Conservation (phyloP, 2,797 vertebrate species). For the Pogoniulus pusillus region DNA sequence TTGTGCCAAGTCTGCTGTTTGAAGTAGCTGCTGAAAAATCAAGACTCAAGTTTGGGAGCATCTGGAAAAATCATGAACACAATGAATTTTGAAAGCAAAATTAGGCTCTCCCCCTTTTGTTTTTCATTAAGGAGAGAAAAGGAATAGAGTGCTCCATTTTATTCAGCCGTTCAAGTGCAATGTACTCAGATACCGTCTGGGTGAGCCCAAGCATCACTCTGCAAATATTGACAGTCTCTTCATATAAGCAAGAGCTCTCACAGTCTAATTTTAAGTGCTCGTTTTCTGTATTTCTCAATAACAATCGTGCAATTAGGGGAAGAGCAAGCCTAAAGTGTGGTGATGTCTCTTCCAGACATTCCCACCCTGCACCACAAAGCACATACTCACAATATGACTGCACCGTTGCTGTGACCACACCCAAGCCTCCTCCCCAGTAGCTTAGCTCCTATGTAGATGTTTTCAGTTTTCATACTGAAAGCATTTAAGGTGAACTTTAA, state of each 20-base stretch:
- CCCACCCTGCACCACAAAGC: background rate
- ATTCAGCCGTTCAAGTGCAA: conserved; percentile 26
- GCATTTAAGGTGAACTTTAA: background rate
- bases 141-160: conserved; percentile 7
- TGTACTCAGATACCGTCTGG: background rate
- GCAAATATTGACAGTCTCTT: conserved; percentile 60
- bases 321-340: background rate
- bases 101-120: background rate
- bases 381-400: background rate
- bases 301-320: conserved; percentile 19
- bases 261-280: conserved; percentile 46
- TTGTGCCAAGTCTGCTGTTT: background rate
- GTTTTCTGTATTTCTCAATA: background rate
- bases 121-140: conserved; percentile 29
- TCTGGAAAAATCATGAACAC: background rate
- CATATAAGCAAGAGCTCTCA: conserved; percentile 48
- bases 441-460: background rate
- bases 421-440: background rate
- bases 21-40: background rate
- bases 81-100: background rate
- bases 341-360: conserved; percentile 15
- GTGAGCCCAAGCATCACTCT: background rate
- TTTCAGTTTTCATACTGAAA: background rate
- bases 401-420: background rate
- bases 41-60: background rate